Conservation (phyloP, 2,888 invertebrate genomes). For the Philopedon plagiatum region DNA sequence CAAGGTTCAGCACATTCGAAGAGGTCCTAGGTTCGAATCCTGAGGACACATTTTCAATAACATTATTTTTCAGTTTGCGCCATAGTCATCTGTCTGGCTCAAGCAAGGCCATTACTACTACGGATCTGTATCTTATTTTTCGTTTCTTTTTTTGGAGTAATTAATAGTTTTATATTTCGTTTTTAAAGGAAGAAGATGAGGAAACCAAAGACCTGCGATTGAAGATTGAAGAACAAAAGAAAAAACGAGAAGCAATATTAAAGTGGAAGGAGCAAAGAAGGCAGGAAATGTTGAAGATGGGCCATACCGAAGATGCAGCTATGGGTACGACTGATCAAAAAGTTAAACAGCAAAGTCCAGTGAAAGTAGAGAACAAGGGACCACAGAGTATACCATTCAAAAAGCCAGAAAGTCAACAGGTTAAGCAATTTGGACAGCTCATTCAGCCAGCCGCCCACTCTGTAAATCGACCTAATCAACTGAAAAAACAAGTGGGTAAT, state of each 20-base stretch:
- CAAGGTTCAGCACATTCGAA: no score
- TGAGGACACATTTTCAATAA: no score
- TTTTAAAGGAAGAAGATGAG: conserved; percentile 41
- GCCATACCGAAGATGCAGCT: neutral
- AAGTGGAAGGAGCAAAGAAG: conserved; percentile 46
- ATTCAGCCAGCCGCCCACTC: neutral
- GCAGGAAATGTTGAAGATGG: conserved; percentile 14
- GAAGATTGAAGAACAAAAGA: conserved; percentile 48
- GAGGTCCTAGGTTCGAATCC: no score
- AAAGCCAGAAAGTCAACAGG: neutral
- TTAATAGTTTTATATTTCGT: neutral
- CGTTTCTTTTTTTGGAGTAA: neutral
- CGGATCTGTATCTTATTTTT: neutral
- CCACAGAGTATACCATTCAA: neutral
- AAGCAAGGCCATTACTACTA: no score
- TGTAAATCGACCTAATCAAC: neutral
- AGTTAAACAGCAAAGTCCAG: neutral
- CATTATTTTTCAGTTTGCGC: no score
- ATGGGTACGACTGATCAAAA: neutral
- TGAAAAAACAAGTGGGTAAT: conserved; percentile 5
- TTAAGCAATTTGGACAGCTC: neutral
- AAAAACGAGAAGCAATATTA: conserved; percentile 38
- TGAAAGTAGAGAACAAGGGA: neutral
- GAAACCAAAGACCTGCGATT: conserved; percentile 39
- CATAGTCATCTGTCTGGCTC: no score